These are phyloP conservation scores for Notospermus geniculatus DNA, from an alignment of 1,140 invertebrate genomes.

Conservation along the genomic window DNA sequence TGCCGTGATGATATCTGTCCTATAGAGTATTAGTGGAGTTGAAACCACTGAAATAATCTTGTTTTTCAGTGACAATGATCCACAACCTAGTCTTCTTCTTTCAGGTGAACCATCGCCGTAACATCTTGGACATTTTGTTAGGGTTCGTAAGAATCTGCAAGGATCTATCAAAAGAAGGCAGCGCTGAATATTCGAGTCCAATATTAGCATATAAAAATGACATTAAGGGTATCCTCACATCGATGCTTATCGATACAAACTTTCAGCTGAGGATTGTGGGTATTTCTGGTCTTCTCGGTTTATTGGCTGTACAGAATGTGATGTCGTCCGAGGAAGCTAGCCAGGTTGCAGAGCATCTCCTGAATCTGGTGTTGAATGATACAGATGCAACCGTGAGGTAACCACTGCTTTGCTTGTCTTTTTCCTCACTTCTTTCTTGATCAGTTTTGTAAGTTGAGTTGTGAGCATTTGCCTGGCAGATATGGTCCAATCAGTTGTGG, in stretches of 20 bases:
- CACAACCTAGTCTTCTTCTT: too few species aligned
- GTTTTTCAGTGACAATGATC: too few species aligned
- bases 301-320: constrained; percentile 9
- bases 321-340: not conserved
- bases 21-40: too few species aligned
- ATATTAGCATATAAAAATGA: constrained; percentile 4
- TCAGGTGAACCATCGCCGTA: constrained; percentile 10
- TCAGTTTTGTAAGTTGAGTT: not conserved
- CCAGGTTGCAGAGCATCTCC: not conserved
- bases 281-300: constrained; percentile 1
- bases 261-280: constrained; percentile 3
- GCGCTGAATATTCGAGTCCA: not conserved
- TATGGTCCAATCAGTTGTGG: too few species aligned
- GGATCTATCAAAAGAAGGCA: not conserved
- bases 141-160: constrained; percentile 9
- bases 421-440: not conserved
- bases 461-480: too few species aligned
- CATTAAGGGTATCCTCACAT: constrained; percentile 5
- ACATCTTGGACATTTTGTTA: constrained; percentile 10
- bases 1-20: too few species aligned
- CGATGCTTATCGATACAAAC: constrained; percentile 8
- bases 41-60: too few species aligned
- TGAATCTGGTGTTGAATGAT: not conserved
- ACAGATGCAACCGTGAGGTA: constrained; percentile 5
- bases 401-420: not conserved